Base-by-base conservation (phyloP, 2,113 vertebrate genomes). In the Hemiscyllium ocellatum region DNA sequence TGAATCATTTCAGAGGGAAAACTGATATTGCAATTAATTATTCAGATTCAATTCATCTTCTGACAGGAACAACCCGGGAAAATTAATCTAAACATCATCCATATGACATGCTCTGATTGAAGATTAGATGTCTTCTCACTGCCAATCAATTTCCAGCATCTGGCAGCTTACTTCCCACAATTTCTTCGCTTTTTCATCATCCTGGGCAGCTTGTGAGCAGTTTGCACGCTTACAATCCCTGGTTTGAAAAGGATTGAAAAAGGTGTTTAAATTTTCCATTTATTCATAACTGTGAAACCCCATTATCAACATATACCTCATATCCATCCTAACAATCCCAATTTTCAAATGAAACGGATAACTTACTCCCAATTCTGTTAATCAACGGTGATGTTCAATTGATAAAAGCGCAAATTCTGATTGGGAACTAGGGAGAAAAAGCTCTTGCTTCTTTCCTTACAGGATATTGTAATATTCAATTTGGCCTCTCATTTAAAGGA, bases 61-160 rank as follows among this genome's bases (percentile, higher is more conserved):
- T 7, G n/a, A 95, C 29, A 52, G 29, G 72, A 65, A 8, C 72
- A 42, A 52, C 50, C 24, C 72, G 29, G 13, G 29, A 69, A 52
- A 50, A 26, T 76, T 24, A 95, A 52, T 2, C 22, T 37, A 33
- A 83, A 83, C 15, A 19, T 80, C n/a, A 83, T 22, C 20, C 19
- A 6, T 83, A 80, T 4, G 17, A 90, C 0, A 90, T 13, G 12
- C 20, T 69, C 26, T 69, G 61, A 69, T 13, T 69, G 17, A 83
- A 3, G 80, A 19, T 42, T 19, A 83, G 37, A 20, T 4, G 6
- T 15, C 10, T 13, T 50, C 42, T 95, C 68, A 95, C 42, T 95
- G 94, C 94, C 94, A 95, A 52, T 95, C 94, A 26, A 95, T 95
- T 72, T 26, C 37, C 66, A 95, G n/a, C 94, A 95, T 95, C 52